Percentiles rank a stretch among this genome's conserved stretches.
Conservation (phyloP, 2,113 vertebrate genomes). For the Crotalus viridis region DNA sequence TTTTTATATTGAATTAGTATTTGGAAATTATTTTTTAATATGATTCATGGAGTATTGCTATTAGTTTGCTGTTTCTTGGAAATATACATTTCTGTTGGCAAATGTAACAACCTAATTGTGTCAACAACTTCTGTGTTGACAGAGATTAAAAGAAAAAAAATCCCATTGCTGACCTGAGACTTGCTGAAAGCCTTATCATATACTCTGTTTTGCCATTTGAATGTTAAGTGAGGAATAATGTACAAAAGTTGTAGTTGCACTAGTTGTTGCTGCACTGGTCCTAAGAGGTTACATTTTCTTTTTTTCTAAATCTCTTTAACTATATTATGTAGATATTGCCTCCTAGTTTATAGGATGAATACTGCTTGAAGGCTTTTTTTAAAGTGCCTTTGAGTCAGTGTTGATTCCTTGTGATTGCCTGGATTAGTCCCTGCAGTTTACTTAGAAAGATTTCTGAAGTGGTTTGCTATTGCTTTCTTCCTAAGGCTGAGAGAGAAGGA, state of each 20-base stretch:
- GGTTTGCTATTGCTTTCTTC: background rate
- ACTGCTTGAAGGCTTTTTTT: background rate
- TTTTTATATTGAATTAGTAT: background rate
- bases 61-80: background rate
- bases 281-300: background rate
- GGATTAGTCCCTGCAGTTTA: background rate
- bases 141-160: background rate
- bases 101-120: background rate
- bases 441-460: background rate
- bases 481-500: background rate
- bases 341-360: background rate
- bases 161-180: background rate
- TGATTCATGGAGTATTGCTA: background rate
- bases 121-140: background rate
- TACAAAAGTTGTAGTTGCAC: background rate
- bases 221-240: background rate
- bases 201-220: background rate
- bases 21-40: background rate
- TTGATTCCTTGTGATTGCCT: background rate
- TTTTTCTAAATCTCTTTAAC: background rate
- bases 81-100: background rate
- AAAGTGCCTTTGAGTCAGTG: background rate
- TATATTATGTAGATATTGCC: background rate
- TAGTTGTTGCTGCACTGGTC: background rate
- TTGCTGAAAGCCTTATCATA: background rate